phyloP scores from a whole-genome alignment of 2,888 invertebrate genomes.

The Metopia argyrocephala region DNA sequence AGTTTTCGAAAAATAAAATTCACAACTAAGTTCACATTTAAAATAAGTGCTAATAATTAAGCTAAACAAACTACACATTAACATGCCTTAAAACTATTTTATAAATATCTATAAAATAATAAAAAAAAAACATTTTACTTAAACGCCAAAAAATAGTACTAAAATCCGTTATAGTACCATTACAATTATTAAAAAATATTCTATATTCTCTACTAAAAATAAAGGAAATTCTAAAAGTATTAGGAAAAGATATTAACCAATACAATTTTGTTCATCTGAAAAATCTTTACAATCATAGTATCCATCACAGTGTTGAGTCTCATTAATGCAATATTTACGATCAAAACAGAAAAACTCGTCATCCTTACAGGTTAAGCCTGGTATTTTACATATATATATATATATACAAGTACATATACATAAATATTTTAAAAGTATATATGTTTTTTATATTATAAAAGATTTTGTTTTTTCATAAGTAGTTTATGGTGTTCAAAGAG shows the following conservation, averaged over 20 bases:
- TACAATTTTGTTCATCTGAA: constrained; percentile 93
- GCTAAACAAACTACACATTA: constrained; percentile 46
- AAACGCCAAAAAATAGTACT: neutral
- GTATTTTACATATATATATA: constrained; percentile 48
- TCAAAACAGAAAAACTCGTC: constrained; percentile 86
- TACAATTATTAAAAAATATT: constrained; percentile 12
- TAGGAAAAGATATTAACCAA: constrained; percentile 78
- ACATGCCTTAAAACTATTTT: constrained; percentile 31
- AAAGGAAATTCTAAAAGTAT: too few relatives aligned
- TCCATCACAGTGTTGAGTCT: constrained; percentile 90
- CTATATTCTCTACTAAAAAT: too few relatives aligned
- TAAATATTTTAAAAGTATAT: too few relatives aligned
- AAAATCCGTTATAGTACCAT: constrained; percentile 16
- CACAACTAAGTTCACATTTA: neutral
- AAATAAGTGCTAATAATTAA: constrained; percentile 21
- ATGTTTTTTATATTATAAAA: too few relatives aligned
- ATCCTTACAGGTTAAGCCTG: constrained; percentile 80
- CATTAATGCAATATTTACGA: constrained; percentile 88
- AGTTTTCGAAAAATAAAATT: constrained; percentile 26
- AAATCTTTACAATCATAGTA: constrained; percentile 93
- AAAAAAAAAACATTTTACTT: constrained; percentile 7
- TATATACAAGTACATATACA: too few relatives aligned
- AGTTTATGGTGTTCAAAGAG: too few relatives aligned
- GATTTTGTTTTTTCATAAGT: constrained; percentile 20
- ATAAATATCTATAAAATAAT: neutral